Conservation (phyloP, 1,140 invertebrate species). For the Musca vetustissima region DNA sequence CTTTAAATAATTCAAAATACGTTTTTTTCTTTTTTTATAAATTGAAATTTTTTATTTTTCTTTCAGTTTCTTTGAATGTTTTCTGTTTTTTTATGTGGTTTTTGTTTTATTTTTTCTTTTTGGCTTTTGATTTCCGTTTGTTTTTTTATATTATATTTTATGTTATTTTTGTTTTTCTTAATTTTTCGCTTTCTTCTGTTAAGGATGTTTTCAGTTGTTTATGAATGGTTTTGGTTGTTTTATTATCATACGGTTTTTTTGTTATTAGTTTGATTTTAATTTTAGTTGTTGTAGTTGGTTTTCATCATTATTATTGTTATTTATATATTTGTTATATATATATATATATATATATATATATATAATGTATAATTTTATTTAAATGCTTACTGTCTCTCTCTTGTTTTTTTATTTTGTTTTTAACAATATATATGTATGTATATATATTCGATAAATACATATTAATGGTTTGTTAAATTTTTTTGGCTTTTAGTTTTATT, state of each 20-base stretch:
- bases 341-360: too few relatives aligned
- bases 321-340: too few relatives aligned
- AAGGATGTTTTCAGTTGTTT: too few relatives aligned
- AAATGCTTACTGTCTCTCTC: slow-evolving; percentile 16
- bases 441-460: slow-evolving; percentile 13
- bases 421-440: slow-evolving; percentile 22
- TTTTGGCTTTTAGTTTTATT: not conserved
- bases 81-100: not conserved
- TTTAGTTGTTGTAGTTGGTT: too few relatives aligned
- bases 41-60: not conserved
- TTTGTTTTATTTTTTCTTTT: not conserved
- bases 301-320: too few relatives aligned
- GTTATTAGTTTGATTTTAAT: too few relatives aligned
- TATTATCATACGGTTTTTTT: too few relatives aligned
- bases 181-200: too few relatives aligned
- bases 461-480: slow-evolving; percentile 2
- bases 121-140: too few relatives aligned
- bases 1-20: too few relatives aligned
- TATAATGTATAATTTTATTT: slow-evolving; percentile 13
- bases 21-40: slow-evolving; percentile 2
- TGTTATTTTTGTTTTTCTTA: not conserved
- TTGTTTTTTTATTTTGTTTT: too few relatives aligned
- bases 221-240: too few relatives aligned
- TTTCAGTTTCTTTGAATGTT: not conserved
- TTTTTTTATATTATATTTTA: slow-evolving; percentile 4